Percentiles rank a stretch among this genome's conserved stretches.
Evolutionary conservation across 2,888 invertebrate genomes (phyloP).

Genomic region (Sipha maydis): DNA sequence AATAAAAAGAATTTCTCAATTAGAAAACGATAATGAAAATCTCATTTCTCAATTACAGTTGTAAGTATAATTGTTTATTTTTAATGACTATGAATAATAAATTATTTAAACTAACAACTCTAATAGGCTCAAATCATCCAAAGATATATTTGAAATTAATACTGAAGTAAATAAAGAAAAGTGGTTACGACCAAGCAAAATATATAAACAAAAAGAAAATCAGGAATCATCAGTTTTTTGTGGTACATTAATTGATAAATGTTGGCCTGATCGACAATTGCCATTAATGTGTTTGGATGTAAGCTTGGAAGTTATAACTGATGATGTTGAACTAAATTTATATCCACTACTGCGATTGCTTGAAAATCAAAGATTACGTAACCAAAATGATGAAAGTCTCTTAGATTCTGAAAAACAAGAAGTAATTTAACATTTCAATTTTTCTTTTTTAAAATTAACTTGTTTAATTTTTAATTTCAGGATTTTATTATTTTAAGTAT

Average conservation of each 20-base stretch:
- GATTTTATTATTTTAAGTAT: slow-evolving; percentile 76
- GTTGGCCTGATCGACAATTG: slow-evolving; percentile 49
- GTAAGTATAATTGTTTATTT: slow-evolving; percentile 15
- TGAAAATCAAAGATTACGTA: slow-evolving; percentile 48
- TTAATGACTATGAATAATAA: neutral
- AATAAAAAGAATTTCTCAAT: slow-evolving; percentile 18
- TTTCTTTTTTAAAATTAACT: neutral
- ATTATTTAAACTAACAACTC: neutral
- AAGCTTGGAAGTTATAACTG: slow-evolving; percentile 2
- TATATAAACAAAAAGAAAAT: neutral
- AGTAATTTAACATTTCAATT: neutral
- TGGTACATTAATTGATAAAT: slow-evolving; percentile 38
- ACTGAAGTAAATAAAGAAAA: slow-evolving; percentile 20
- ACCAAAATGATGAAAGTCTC: slow-evolving; percentile 47
- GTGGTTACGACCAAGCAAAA: slow-evolving; percentile 42
- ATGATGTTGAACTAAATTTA: slow-evolving; percentile 52
- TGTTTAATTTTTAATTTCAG: slow-evolving; percentile 65
- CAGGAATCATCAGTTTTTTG: slow-evolving; percentile 12
- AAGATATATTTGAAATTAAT: neutral
- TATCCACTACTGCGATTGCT: slow-evolving; percentile 51
- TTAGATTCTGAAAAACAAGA: slow-evolving; percentile 51
- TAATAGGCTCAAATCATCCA: slow-evolving; percentile 29
- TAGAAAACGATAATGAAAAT: slow-evolving; percentile 38
- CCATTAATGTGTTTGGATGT: slow-evolving; percentile 50
- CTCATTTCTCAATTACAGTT: slow-evolving; percentile 47